Conservation (phyloP, 2,113 vertebrate species). For the Loxodonta africana region DNA sequence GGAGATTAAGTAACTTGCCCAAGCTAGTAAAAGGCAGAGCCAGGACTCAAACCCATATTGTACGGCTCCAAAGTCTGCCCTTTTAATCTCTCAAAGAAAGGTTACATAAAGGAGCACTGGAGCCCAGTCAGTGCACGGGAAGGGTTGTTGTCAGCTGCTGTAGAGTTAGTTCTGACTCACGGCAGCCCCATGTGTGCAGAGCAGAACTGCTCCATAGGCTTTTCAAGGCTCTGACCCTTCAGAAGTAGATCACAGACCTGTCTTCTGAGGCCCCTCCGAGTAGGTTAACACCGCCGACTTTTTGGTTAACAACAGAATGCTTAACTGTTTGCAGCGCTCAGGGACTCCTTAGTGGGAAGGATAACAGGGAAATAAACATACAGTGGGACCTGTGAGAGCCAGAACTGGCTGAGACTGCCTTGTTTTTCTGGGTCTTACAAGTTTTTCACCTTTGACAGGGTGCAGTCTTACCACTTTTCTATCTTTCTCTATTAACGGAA, state of each 20-base stretch:
- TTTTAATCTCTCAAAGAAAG: not conserved
- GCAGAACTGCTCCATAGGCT: not conserved
- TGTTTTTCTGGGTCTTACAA: not conserved
- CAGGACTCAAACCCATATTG: conserved; percentile 36
- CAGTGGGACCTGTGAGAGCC: not conserved
- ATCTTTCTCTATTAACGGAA: not conserved
- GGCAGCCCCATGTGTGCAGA: not conserved
- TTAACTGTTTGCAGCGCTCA: not conserved
- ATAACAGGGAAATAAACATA: not conserved
- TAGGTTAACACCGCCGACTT: not conserved
- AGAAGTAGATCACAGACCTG: not conserved
- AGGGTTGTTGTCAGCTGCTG: not conserved
- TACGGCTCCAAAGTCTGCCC: conserved; percentile 4
- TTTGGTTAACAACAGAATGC: not conserved
- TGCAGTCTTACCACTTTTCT: not conserved
- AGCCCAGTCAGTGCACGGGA: not conserved
- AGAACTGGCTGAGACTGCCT: not conserved
- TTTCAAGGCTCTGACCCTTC: not conserved
- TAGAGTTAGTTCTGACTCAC: not conserved
- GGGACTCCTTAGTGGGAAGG: not conserved
- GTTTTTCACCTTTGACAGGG: not conserved
- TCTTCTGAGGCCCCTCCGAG: not conserved
- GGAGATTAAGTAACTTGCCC: conserved; percentile 35
- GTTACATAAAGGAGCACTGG: not conserved
- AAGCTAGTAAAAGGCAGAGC: conserved; percentile 63